Evolutionary conservation across 2,797 vertebrate genomes (phyloP).

Genomic region (Alectoris magna): DNA sequence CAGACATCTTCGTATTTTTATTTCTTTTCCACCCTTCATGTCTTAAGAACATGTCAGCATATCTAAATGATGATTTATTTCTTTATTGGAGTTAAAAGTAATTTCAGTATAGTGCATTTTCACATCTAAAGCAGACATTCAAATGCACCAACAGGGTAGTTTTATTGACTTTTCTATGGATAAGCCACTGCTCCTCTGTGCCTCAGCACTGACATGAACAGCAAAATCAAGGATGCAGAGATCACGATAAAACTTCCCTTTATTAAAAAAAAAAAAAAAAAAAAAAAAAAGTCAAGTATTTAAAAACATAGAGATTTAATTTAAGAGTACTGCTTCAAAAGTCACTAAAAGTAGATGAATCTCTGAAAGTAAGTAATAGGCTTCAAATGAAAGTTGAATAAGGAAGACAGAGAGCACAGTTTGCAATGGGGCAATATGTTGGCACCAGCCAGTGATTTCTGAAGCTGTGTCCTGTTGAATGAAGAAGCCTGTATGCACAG

Average conservation of each 20-base stretch:
- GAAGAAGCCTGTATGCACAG: not conserved
- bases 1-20: not conserved
- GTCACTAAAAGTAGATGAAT: not conserved
- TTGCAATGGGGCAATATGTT: not conserved
- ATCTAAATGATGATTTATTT: not conserved
- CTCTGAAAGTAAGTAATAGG: not conserved
- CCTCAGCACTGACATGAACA: not conserved
- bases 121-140: not conserved
- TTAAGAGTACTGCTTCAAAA: not conserved
- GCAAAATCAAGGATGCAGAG: not conserved
- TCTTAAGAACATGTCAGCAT: fast-evolving
- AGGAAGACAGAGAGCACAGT: not conserved
- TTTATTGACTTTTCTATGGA: not conserved
- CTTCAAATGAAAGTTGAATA: not conserved
- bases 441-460: not conserved
- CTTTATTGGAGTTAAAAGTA: not conserved
- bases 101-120: not conserved
- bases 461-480: not conserved
- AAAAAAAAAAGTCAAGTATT: not conserved
- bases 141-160: not conserved
- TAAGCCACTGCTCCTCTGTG: not conserved
- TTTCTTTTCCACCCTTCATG: not conserved
- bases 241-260: not conserved
- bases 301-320: not conserved
- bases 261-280: not conserved